Evolutionary conservation across 1,140 invertebrate genomes (phyloP), one percentile per base, ranked within the genome.

Genomic region (Calosoma granatense): DNA sequence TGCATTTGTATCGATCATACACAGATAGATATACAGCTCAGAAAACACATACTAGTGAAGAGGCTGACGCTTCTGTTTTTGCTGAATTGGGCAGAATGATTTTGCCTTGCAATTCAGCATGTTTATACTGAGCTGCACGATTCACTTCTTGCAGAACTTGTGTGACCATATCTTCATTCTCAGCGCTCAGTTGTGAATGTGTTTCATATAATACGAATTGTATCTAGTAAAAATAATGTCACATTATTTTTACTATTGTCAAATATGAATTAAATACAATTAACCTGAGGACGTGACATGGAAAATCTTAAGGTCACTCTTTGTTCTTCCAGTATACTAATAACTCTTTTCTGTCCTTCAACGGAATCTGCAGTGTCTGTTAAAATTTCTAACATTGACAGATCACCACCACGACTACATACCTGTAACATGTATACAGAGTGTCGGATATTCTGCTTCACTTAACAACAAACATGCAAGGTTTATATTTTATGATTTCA

Each of bases 151-250:
- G 73, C 1, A 85, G 66, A 0, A 80, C 77, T 56, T 76, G 69
- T 2, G 74, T 70, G 19, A 84, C 78, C 76, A 86, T 83, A 26
- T 77, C 76, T 30, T 75, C 72, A 63, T 86, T 86, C 67, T 86
- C 84, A 1, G 78, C 76, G 30, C 75, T 76, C n/a, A 85, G 69
- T 41, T 82, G 78, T 1, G 83, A 85, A 68, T 85, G 83, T 0
- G 83, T 85, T 64, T 85, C 83, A 57, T 86, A 86, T 17, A 86
- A 65, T 14, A 86, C 77, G 61, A 85, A 74, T 64, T 86, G 84
- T 12, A 86, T 80, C 80, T 82, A 56, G 41, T 69, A 57, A 17
- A 22, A 56, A 51, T 41, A 54, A 51, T n/a, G 1, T 26, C 19
- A 58, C 52, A 1, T 55, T 30, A 56, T 58, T 14, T 53, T 23